phyloP scores from a whole-genome alignment of 2,888 invertebrate genomes.

The Idaea dimidiata region DNA sequence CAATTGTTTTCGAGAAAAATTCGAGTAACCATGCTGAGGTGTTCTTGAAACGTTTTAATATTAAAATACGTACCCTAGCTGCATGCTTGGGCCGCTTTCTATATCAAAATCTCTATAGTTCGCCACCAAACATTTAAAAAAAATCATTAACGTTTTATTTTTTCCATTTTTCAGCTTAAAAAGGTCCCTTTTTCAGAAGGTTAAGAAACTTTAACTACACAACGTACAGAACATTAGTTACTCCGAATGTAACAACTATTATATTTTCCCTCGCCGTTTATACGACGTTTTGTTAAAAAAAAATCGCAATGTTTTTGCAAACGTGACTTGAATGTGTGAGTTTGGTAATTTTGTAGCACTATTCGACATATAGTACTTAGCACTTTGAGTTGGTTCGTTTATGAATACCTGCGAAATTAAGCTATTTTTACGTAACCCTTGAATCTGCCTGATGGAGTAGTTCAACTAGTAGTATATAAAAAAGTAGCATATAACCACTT shows the following conservation, averaged over 20 bases:
- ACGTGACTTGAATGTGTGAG: slow-evolving; percentile 43
- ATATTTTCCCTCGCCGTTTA: slow-evolving; percentile 1
- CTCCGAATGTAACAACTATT: neutral
- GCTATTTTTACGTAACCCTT: no score
- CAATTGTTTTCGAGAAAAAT: no score
- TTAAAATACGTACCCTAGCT: no score
- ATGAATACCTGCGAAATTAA: neutral
- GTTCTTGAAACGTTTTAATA: no score
- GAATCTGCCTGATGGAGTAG: no score
- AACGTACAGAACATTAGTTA: neutral
- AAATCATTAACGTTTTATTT: no score
- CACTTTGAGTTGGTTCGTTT: neutral
- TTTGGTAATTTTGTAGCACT: slow-evolving; percentile 23
- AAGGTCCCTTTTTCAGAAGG: neutral
- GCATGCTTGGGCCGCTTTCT: no score
- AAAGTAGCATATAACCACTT: no score
- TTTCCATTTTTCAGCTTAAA: neutral
- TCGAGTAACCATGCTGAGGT: no score
- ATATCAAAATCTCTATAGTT: no score
- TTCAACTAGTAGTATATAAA: no score
- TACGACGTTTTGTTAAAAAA: slow-evolving; percentile 20
- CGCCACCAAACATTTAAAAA: no score
- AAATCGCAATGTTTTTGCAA: slow-evolving; percentile 51
- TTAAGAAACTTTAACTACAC: slow-evolving; percentile 1
- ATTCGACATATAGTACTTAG: neutral